These are phyloP conservation scores for Aplysia californica DNA, from an alignment of 1,140 invertebrate genomes.

Conservation along the genomic window DNA sequence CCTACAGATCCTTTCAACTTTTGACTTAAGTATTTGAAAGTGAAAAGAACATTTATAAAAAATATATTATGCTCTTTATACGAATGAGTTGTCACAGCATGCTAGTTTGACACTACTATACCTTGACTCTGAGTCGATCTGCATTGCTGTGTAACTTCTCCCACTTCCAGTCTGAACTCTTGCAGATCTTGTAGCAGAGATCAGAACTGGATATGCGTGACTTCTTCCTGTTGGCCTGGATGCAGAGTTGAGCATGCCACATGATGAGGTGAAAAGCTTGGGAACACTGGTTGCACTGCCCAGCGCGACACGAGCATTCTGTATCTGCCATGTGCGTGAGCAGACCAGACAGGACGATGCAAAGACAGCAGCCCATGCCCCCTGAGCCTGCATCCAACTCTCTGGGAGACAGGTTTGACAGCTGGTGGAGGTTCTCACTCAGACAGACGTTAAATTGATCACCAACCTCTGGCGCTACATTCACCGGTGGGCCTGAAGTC, in stretches of 20 bases:
- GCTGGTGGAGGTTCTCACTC: neutral
- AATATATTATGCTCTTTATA: too few species aligned
- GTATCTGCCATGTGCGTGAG: conserved; percentile 7
- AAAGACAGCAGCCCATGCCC: conserved; percentile 12
- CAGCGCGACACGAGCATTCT: neutral
- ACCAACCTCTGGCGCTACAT: neutral
- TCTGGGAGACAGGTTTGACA: neutral
- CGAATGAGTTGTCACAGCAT: neutral
- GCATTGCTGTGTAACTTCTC: neutral
- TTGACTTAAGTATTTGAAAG: too few species aligned
- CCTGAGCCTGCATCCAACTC: neutral
- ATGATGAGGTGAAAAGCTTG: conserved; percentile 8
- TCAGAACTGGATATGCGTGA: neutral
- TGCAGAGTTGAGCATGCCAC: neutral
- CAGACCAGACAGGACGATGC: neutral
- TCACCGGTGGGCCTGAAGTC: neutral
- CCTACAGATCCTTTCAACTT: too few species aligned
- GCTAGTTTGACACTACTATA: neutral
- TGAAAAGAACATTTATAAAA: too few species aligned
- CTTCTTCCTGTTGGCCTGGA: neutral
- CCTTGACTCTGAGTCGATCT: conserved; percentile 1
- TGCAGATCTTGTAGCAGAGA: conserved; percentile 18
- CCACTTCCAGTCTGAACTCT: neutral
- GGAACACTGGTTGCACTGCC: conserved; percentile 2
- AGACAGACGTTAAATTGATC: neutral